phyloP scores from a whole-genome alignment of 2,888 invertebrate species.

The Phasia obesa region DNA sequence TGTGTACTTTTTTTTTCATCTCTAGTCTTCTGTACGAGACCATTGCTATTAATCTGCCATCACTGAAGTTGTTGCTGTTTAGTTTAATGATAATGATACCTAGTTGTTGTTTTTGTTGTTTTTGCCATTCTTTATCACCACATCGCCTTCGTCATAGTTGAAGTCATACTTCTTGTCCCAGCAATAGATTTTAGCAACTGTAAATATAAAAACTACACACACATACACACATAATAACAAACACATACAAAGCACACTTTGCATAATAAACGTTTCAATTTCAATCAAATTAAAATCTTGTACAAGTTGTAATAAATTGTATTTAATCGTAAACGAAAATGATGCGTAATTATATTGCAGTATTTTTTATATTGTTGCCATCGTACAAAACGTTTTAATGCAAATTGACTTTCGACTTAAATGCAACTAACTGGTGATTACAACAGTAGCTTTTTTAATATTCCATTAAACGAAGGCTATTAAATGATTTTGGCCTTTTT shows the following conservation, averaged over 20 bases:
- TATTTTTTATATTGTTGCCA: background rate
- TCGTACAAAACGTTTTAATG: slow-evolving; percentile 26
- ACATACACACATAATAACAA: background rate
- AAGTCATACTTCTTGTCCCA: background rate
- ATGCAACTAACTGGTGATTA: slow-evolving; percentile 32
- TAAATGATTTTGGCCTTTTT: too few relatives aligned
- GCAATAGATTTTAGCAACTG: slow-evolving; percentile 29
- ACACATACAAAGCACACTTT: slow-evolving; percentile 30
- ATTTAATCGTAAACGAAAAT: slow-evolving; percentile 47
- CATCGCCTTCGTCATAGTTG: slow-evolving; percentile 41
- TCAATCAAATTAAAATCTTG: slow-evolving; percentile 69
- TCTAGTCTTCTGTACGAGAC: background rate
- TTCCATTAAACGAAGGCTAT: background rate
- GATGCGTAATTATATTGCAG: slow-evolving; percentile 50
- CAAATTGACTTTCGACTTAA: slow-evolving; percentile 38
- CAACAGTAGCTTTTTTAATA: background rate
- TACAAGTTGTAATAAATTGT: slow-evolving; percentile 60
- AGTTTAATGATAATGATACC: slow-evolving; percentile 65
- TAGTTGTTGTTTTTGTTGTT: slow-evolving; percentile 39
- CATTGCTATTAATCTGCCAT: slow-evolving; percentile 41
- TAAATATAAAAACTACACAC: slow-evolving; percentile 19
- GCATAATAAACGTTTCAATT: slow-evolving; percentile 70
- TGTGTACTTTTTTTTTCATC: background rate
- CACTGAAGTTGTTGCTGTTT: slow-evolving; percentile 47
- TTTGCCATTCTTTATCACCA: slow-evolving; percentile 39